Percentiles rank a stretch among this genome's conserved stretches.
phyloP scores from a whole-genome alignment of 1,140 invertebrate genomes.

The Aphis craccivora region DNA sequence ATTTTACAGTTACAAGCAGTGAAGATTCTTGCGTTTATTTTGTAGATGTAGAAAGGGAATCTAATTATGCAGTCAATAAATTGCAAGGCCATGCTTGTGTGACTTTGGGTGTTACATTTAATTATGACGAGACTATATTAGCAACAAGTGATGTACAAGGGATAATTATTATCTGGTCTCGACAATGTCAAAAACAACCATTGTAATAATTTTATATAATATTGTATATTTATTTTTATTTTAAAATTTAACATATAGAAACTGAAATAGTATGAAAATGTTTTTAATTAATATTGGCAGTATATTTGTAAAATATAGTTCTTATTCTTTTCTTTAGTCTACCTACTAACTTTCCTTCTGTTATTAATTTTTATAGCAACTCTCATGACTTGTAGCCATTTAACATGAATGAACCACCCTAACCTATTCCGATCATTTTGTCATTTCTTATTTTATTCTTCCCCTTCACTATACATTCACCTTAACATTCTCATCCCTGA shows the following conservation, averaged over 20 bases:
- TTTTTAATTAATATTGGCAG: not conserved
- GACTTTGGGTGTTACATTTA: constrained; percentile 84
- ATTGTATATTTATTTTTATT: not conserved
- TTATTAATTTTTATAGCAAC: not conserved
- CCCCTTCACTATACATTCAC: no score
- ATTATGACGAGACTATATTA: constrained; percentile 87
- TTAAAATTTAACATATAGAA: not conserved
- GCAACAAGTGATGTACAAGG: constrained; percentile 85
- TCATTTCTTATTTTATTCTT: no score
- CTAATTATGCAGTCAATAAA: constrained; percentile 78
- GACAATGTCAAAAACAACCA: constrained; percentile 60
- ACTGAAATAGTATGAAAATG: not conserved
- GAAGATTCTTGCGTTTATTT: constrained; percentile 89
- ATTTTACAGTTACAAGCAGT: constrained; percentile 77
- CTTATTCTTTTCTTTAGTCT: not conserved
- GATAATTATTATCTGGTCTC: constrained; percentile 86
- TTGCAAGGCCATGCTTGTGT: constrained; percentile 83
- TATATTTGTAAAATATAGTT: not conserved
- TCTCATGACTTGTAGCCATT: no score
- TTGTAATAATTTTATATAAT: not conserved
- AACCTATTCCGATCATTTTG: no score
- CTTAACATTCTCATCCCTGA: no score
- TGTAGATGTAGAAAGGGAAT: constrained; percentile 77
- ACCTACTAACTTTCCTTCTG: not conserved
- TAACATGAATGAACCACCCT: no score